Evolutionary conservation across 2,888 invertebrate species (phyloP).

Genomic region (Dolichopus griseipennis): DNA sequence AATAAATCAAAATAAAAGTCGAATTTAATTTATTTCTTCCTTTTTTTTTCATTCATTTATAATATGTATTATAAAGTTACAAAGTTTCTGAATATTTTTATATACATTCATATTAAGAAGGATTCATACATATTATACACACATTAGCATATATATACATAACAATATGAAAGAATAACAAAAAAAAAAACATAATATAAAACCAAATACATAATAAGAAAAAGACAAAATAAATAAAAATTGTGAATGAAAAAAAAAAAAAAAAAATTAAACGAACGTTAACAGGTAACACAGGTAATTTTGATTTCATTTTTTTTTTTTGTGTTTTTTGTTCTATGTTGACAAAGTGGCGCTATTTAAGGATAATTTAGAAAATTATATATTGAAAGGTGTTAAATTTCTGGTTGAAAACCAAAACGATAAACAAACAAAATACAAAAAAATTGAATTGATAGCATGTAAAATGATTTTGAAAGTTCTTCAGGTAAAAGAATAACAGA

Average conservation of each 20-base stretch:
- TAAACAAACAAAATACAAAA: neutral
- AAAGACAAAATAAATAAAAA: neutral
- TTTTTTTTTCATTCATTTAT: too few relatives aligned
- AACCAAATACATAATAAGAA: neutral
- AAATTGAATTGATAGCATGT: neutral
- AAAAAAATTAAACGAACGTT: neutral
- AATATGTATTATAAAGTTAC: too few relatives aligned
- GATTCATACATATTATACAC: too few relatives aligned
- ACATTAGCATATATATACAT: too few relatives aligned
- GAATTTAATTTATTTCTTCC: too few relatives aligned
- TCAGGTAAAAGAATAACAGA: too few relatives aligned
- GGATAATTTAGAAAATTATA: conserved; percentile 6
- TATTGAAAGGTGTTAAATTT: conserved; percentile 6
- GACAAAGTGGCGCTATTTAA: conserved; percentile 6
- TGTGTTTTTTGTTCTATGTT: neutral
- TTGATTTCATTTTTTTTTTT: neutral
- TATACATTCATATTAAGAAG: too few relatives aligned
- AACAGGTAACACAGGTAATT: conserved; percentile 6
- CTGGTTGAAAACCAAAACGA: neutral
- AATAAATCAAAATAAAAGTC: too few relatives aligned
- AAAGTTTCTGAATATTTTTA: too few relatives aligned
- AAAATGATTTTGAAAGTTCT: too few relatives aligned
- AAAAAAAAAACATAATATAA: too few relatives aligned
- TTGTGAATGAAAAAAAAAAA: neutral
- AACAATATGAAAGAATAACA: too few relatives aligned